phyloP scores from a whole-genome alignment of 2,888 invertebrate genomes.

The Melolontha melolontha region DNA sequence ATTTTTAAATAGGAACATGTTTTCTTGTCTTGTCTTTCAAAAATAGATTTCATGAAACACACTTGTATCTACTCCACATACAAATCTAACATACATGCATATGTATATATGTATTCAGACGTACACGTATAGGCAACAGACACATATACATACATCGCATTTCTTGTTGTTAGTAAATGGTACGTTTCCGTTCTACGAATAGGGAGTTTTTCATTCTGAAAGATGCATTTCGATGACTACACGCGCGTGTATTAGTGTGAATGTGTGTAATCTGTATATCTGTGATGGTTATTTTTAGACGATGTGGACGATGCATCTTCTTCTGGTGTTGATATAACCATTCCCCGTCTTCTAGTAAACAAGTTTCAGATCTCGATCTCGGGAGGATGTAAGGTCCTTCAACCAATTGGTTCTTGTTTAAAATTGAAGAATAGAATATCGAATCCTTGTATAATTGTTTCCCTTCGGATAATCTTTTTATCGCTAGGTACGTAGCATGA shows the following conservation, averaged over 20 bases:
- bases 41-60: conserved; percentile 34
- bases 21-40: conserved; percentile 38
- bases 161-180: conserved; percentile 36
- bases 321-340: conserved; percentile 32
- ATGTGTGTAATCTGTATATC: conserved; percentile 21
- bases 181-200: conserved; percentile 37
- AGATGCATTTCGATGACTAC: conserved; percentile 26
- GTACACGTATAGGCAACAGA: conserved; percentile 11
- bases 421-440: no score
- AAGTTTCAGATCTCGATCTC: conserved; percentile 31
- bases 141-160: conserved; percentile 15
- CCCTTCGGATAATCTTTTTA: no score
- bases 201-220: conserved; percentile 37
- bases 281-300: conserved; percentile 28
- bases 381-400: conserved; percentile 11
- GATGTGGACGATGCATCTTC: conserved; percentile 22
- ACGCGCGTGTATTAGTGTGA: conserved; percentile 1
- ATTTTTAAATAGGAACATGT: conserved; percentile 34
- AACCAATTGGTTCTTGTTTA: neutral
- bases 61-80: no score
- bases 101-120: conserved; percentile 4
- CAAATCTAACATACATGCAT: no score
- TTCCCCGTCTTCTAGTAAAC: conserved; percentile 32
- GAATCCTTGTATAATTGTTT: no score
- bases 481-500: no score